Evolutionary conservation across 2,888 invertebrate species (phyloP).

Genomic region (Odontothrips loti): DNA sequence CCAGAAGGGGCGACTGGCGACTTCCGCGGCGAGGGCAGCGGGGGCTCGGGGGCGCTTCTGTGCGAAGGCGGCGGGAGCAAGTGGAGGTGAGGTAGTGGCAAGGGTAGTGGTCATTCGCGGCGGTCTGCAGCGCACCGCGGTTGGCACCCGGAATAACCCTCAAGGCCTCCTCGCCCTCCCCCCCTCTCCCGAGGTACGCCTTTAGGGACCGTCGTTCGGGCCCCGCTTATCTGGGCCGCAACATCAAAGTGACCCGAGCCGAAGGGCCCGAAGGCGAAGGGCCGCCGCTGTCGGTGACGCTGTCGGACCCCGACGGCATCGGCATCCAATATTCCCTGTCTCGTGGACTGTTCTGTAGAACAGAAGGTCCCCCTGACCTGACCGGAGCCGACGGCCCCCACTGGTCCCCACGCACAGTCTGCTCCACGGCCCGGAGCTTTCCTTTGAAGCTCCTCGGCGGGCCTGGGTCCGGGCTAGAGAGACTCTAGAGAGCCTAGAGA

Average conservation of each 20-base stretch:
- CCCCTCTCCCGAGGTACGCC: neutral
- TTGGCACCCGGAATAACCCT: conserved; percentile 34
- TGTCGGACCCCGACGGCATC: neutral
- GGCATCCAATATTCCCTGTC: neutral
- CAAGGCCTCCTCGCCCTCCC: neutral
- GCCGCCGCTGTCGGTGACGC: neutral
- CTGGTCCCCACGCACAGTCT: neutral
- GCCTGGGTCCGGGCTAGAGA: neutral
- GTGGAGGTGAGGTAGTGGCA: neutral
- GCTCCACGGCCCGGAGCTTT: neutral
- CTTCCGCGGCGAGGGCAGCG: neutral
- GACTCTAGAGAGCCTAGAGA: neutral
- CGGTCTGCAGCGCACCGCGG: neutral
- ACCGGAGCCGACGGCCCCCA: neutral
- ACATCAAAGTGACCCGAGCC: neutral
- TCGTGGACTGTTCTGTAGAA: neutral
- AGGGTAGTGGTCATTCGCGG: neutral
- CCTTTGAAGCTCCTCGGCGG: no score
- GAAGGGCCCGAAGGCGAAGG: neutral
- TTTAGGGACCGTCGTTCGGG: neutral
- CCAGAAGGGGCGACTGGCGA: neutral
- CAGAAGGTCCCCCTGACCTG: no score
- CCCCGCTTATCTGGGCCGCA: neutral
- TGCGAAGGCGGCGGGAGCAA: neutral
- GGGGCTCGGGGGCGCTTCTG: neutral